Conservation (phyloP, 2,888 invertebrate genomes). For the Listrodromus nycthemerus region DNA sequence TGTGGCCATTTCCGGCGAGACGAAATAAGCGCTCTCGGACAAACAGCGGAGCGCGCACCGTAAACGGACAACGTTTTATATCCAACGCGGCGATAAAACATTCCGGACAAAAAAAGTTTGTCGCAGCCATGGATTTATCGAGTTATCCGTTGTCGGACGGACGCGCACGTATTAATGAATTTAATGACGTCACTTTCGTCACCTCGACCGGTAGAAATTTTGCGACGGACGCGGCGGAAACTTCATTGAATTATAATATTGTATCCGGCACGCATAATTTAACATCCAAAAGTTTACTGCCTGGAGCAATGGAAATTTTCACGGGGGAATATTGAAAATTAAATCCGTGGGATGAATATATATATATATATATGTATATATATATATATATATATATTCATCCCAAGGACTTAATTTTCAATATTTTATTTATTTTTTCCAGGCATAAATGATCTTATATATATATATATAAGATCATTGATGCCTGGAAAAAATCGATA, state of each 20-base stretch:
- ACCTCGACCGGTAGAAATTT: slow-evolving; percentile 23
- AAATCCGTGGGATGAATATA: not conserved
- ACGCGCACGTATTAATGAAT: slow-evolving; percentile 49
- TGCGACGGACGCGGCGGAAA: not conserved
- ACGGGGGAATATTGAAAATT: not conserved
- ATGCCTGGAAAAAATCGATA: not conserved
- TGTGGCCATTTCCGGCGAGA: slow-evolving; percentile 9
- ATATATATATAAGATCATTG: not conserved
- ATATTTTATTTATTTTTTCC: too few species aligned
- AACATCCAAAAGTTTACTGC: not conserved
- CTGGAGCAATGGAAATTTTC: not conserved
- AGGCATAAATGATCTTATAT: too few species aligned
- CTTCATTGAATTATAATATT: slow-evolving; percentile 12
- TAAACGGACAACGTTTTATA: not conserved
- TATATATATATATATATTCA: too few species aligned
- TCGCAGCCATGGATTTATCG: slow-evolving; percentile 12
- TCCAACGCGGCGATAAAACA: not conserved
- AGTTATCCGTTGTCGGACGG: slow-evolving; percentile 25
- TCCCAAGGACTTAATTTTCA: too few species aligned
- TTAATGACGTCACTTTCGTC: slow-evolving; percentile 41
- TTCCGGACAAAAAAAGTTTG: not conserved
- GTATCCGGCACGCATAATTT: not conserved
- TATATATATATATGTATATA: too few species aligned
- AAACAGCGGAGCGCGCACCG: not conserved
- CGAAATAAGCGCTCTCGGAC: not conserved